Evolutionary conservation across 2,888 invertebrate species (phyloP), one percentile per base, ranked within the genome.

Genomic region (Rapana venosa): DNA sequence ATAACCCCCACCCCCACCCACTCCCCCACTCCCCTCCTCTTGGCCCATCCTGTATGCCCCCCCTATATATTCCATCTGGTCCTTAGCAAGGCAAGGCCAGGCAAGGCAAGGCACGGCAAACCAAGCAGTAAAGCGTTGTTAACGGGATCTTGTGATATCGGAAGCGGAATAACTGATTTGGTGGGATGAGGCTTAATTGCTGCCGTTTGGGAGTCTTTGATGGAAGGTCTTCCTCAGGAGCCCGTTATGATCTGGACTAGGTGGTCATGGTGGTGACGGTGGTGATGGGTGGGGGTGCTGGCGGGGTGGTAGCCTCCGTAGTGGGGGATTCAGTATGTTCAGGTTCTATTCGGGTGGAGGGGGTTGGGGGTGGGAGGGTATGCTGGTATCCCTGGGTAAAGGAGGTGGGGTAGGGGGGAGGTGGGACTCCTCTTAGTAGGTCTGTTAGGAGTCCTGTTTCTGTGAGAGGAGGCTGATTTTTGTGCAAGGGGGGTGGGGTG

Each of bases 81-180:
- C 8, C 47, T 8, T 47, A 8, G 47, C 8, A 8, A 47, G 2
- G 8, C 47, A 47, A n/a, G n/a, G n/a, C n/a, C n/a, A n/a, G n/a
- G n/a, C n/a, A n/a, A n/a, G n/a, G n/a, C n/a, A n/a, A n/a, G n/a
- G n/a, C n/a, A n/a, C n/a, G 47, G 47, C 47, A 47, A 47, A 8
- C 47, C 47, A 47, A 47, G 26, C 15, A 30, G 30, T 4, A 36
- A 58, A 0, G 56, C 84, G 84, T 58, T 6, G 83, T 22, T 47
- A 84, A 84, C 84, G 84, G 84, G 84, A 84, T 56, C 84, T 15
- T 84, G 58, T 56, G 84, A 84, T 84, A 84, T 0, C 4, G 84
- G 84, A n/a, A 58, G 84, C 58, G 58, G 84, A 58, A 58, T 26
- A 84, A 84, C 58, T 84, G 84, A 84, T 84, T 36, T 8, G 47